A percentile compares a stretch with the other conserved stretches of the same genome.
phyloP scores from a whole-genome alignment of 2,888 invertebrate species.

The Miltochrista miniata region DNA sequence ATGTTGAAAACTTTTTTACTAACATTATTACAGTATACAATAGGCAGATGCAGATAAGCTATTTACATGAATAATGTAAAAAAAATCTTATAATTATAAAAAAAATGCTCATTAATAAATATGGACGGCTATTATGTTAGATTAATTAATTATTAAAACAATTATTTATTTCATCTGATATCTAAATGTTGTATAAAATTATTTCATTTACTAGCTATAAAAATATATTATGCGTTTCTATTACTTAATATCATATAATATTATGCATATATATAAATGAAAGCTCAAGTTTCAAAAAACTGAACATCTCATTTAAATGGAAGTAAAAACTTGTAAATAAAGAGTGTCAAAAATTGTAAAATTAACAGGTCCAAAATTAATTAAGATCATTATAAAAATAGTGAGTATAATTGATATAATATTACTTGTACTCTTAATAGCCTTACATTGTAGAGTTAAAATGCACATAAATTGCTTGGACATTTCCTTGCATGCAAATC shows the following conservation, averaged over 20 bases:
- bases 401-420: background rate
- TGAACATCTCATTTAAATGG: too few species aligned
- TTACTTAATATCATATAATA: background rate
- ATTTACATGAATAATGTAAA: background rate
- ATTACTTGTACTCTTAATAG: background rate
- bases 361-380: background rate
- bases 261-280: background rate
- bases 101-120: background rate
- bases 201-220: background rate
- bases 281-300: too few species aligned
- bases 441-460: background rate
- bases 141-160: background rate
- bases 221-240: too few species aligned
- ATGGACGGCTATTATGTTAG: background rate
- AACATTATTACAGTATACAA: background rate
- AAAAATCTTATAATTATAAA: background rate
- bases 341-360: background rate
- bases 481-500: too few species aligned
- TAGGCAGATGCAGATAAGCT: conserved; percentile 12
- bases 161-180: background rate
- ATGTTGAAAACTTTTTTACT: background rate
- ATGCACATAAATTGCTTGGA: background rate
- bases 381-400: background rate
- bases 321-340: background rate
- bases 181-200: background rate